Evolutionary conservation across 2,888 invertebrate genomes (phyloP).

Genomic region (Tridacna gigas): DNA sequence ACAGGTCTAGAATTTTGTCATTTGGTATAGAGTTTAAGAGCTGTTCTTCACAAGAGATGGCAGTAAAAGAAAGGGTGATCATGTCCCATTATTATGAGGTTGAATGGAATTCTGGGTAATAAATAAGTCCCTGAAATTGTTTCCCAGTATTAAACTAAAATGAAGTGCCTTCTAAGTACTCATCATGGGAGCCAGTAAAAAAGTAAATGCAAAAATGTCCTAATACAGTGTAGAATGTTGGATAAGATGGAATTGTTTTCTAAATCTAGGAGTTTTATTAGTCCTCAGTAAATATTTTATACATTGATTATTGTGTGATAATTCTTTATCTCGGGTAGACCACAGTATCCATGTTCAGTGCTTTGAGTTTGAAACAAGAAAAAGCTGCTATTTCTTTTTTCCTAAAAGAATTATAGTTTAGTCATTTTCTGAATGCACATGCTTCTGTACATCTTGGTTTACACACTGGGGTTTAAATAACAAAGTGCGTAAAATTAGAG

Average conservation of each 20-base stretch:
- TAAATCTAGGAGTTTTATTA: neutral
- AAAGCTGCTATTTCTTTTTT: too few species aligned
- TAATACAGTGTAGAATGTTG: neutral
- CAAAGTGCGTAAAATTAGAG: too few species aligned
- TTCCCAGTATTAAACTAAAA: slow-evolving; percentile 17
- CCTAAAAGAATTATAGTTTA: too few species aligned
- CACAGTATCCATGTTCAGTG: too few species aligned
- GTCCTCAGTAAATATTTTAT: slow-evolving; percentile 11
- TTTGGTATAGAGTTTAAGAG: too few species aligned
- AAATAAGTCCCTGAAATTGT: neutral
- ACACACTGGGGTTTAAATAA: too few species aligned
- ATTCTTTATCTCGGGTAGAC: neutral
- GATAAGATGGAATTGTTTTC: neutral
- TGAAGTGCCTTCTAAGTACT: neutral
- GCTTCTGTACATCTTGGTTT: too few species aligned
- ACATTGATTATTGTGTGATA: slow-evolving; percentile 1
- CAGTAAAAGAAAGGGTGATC: neutral
- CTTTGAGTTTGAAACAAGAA: too few species aligned
- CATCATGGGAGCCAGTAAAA: neutral
- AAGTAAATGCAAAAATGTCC: neutral
- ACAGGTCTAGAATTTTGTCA: too few species aligned
- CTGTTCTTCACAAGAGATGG: too few species aligned
- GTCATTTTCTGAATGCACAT: too few species aligned
- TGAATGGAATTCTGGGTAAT: slow-evolving; percentile 4
- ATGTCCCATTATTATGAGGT: neutral